phyloP scores from a whole-genome alignment of 2,888 invertebrate species.

The Anarsia innoxiella region DNA sequence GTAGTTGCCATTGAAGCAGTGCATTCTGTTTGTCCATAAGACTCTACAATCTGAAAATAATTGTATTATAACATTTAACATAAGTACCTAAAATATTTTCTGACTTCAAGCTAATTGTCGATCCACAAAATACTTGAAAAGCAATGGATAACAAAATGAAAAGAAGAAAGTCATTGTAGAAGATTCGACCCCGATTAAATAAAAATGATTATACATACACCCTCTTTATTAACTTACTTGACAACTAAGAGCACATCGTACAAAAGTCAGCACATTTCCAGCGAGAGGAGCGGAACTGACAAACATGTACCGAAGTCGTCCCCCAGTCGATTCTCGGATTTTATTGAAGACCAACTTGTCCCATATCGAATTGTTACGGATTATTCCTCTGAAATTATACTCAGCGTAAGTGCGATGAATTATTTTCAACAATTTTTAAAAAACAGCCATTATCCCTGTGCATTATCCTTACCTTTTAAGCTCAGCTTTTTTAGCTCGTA shows the following conservation, averaged over 20 bases:
- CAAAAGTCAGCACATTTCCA: slow-evolving; percentile 94
- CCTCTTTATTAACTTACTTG: slow-evolving; percentile 64
- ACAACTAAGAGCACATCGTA: slow-evolving; percentile 94
- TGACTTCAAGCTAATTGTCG: no score
- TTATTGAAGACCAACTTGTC: slow-evolving; percentile 87
- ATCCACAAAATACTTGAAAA: no score
- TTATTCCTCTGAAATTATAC: slow-evolving; percentile 75
- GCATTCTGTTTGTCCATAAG: slow-evolving; percentile 91
- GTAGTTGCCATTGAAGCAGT: slow-evolving; percentile 88
- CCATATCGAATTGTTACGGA: slow-evolving; percentile 87
- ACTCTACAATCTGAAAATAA: slow-evolving; percentile 79
- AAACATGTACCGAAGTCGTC: slow-evolving; percentile 85
- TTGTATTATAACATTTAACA: neutral
- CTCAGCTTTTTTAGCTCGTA: slow-evolving; percentile 85
- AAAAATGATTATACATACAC: no score
- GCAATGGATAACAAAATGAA: no score
- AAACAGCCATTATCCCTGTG: neutral
- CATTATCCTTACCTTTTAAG: slow-evolving; percentile 73
- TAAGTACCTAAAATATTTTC: no score
- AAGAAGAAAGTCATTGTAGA: no score
- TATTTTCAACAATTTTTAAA: neutral
- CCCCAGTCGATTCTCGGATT: slow-evolving; percentile 90
- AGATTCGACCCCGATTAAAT: no score
- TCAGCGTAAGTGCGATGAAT: neutral
- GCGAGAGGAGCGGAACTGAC: slow-evolving; percentile 89